phyloP scores from a whole-genome alignment of 2,113 vertebrate genomes.

The Corythornis madagascariensis region DNA sequence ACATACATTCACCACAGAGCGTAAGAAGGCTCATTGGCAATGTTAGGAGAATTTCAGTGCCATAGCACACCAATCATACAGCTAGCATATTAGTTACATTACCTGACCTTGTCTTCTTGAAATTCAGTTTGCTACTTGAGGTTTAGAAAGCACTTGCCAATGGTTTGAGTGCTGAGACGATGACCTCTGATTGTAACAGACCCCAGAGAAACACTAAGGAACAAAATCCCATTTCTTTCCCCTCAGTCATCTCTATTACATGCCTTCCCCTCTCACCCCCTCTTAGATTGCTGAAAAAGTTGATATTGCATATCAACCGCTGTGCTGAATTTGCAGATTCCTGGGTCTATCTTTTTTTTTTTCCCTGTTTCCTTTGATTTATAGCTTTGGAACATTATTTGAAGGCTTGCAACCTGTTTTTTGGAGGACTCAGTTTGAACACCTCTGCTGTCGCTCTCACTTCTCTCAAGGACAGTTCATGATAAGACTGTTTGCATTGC shows the following conservation, averaged over 20 bases:
- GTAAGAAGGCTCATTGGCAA: background rate
- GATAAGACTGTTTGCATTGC: background rate
- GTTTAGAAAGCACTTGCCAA: background rate
- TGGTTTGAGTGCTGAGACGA: background rate
- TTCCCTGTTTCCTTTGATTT: background rate
- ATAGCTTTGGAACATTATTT: background rate
- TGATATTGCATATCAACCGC: background rate
- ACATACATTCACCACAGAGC: accelerated
- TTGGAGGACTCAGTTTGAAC: background rate
- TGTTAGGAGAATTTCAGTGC: background rate
- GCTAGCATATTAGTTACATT: background rate
- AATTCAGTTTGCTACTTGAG: background rate
- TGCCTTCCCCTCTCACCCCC: background rate
- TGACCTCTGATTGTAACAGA: background rate
- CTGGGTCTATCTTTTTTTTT: background rate
- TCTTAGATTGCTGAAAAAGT: background rate
- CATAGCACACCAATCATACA: background rate
- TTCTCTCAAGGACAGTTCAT: background rate
- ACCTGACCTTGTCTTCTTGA: background rate
- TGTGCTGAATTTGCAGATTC: background rate
- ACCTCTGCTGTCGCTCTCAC: background rate
- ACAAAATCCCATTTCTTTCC: background rate
- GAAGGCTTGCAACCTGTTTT: background rate
- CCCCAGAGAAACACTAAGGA: background rate
- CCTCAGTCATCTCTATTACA: background rate